Base-by-base conservation (phyloP, 2,888 invertebrate species). In the Gibbula magus region DNA sequence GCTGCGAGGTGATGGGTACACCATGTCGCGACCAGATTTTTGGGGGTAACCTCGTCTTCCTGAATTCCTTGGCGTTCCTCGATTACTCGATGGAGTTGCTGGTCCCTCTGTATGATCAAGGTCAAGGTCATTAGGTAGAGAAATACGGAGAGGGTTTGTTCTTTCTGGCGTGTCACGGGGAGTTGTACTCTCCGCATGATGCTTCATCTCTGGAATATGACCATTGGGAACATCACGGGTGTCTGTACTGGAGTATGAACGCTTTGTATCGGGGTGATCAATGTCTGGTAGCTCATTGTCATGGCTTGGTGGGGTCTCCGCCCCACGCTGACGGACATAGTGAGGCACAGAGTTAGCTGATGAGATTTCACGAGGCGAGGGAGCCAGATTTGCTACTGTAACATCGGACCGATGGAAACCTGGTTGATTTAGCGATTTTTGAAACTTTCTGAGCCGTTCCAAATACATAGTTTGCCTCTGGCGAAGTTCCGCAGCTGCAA, bases 401-500 rank as follows among this genome's bases (percentile, higher is more conserved):
- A 20, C 70, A 18, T 18, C 35, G 0, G 70, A 35, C 10, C 20
- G 13, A 39, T 35, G 20, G 20, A 35, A 39, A 10, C 35, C 35
- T 20, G 29, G 70, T 18, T 32, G 20, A 20, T 35, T 70, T 13
- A 70, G 39, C 29, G 70, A 70, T 35, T 32, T 70, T 70, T 39
- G 29, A 20, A 70, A 35, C 35, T 39, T 70, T 7, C 39, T 32
- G 10, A 70, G 39, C n/a, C 35, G 29, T 32, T 32, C 70, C 18
- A 35, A n/a, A 70, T 70, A 70, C 35, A 20, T 70, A 1, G 35
- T 20, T 35, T 70, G 70, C 70, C 20, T 32, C 25, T 35, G 39
- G 8, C 70, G 70, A n/a, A 70, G 35, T 32, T 70, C 70, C 10
- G 70, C 29, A 13, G 70, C 70, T n/a, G 70, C 70, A 29, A 70